Conservation (phyloP, 2,797 vertebrate species). For the Rhinatrema bivittatum region DNA sequence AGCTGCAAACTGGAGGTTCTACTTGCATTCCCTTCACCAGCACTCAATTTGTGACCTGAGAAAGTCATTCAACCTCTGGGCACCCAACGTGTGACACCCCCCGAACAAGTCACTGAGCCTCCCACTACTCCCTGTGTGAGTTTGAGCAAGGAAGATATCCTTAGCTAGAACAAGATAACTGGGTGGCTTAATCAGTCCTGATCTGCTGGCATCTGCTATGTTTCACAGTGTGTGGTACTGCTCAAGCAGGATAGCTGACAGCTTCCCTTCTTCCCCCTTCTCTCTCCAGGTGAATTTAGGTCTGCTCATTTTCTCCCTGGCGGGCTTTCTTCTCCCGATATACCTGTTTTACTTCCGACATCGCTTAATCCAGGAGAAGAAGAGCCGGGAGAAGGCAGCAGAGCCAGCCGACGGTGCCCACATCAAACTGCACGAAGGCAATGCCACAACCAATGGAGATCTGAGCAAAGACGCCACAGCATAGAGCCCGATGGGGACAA, state of each 20-base stretch:
- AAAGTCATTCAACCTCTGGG: too few species aligned
- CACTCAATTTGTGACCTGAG: too few species aligned
- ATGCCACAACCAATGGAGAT: slow-evolving; percentile 11
- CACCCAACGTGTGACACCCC: too few species aligned
- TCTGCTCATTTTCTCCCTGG: slow-evolving; percentile 67
- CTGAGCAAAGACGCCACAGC: not conserved
- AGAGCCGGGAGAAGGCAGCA: slow-evolving; percentile 21
- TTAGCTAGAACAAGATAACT: not conserved
- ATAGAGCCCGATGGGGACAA: not conserved
- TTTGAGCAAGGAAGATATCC: not conserved
- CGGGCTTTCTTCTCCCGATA: slow-evolving; percentile 75
- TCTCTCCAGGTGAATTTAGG: slow-evolving; percentile 69
- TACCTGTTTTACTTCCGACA: slow-evolving; percentile 71
- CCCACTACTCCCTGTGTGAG: too few species aligned
- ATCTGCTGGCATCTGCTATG: too few species aligned
- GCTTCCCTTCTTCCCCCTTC: not conserved
- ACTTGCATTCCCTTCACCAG: too few species aligned
- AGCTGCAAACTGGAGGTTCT: too few species aligned
- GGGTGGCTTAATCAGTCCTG: too few species aligned
- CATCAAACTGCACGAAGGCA: slow-evolving; percentile 39
- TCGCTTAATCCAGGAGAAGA: slow-evolving; percentile 43
- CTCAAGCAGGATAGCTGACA: too few species aligned
- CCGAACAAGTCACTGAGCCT: too few species aligned
- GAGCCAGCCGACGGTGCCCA: slow-evolving; percentile 31
- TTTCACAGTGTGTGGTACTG: too few species aligned